These are phyloP conservation scores for Tragulus kanchil DNA, from an alignment of 2,113 vertebrate genomes.

Conservation along the genomic window DNA sequence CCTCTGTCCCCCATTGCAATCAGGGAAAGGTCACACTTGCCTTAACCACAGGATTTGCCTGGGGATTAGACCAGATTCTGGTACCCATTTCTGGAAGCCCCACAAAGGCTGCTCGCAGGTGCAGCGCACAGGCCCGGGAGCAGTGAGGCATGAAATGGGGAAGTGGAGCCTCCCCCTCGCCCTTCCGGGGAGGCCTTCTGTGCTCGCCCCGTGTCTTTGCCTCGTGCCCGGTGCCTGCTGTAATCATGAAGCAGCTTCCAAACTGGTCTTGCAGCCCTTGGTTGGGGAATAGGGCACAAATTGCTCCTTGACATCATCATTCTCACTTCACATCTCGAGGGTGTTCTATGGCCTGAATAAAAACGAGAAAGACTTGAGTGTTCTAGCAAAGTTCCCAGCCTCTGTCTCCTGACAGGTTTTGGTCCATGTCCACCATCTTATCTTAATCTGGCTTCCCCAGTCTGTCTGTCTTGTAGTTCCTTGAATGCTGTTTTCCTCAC, in stretches of 20 bases:
- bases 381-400: background rate
- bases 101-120: background rate
- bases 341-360: background rate
- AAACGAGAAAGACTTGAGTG: background rate
- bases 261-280: background rate
- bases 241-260: background rate
- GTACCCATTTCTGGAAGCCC: background rate
- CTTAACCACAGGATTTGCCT: slow-evolving; percentile 43
- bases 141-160: background rate
- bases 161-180: background rate
- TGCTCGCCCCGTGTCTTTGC: background rate
- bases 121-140: background rate
- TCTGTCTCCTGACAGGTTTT: background rate
- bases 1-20: background rate
- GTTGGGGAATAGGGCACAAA: background rate
- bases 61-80: background rate
- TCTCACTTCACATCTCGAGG: background rate
- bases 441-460: background rate
- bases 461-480: slow-evolving; percentile 39
- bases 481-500: background rate
- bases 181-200: background rate
- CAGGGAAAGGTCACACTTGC: background rate
- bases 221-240: background rate
- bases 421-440: background rate
- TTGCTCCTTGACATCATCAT: background rate